Conservation (phyloP, 2,797 vertebrate species). For the Lates japonicus region DNA sequence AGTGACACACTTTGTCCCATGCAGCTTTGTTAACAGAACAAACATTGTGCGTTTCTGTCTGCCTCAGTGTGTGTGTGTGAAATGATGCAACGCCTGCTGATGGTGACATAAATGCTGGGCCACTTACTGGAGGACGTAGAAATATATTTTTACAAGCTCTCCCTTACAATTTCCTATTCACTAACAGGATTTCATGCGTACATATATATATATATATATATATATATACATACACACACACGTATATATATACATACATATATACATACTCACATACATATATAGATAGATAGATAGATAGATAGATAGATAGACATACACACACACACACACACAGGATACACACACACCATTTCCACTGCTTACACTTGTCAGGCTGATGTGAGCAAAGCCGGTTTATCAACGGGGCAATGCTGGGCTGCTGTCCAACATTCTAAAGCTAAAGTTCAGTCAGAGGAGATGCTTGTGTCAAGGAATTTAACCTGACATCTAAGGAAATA, state of each 20-base stretch:
- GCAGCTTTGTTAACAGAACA: slow-evolving; percentile 62
- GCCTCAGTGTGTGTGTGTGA: slow-evolving; percentile 6
- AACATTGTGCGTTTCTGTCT: slow-evolving; percentile 41
- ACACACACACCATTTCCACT: neutral
- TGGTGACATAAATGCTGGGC: slow-evolving; percentile 16
- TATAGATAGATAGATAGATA: too few relatives aligned
- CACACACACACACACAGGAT: too few relatives aligned
- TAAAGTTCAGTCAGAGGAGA: slow-evolving; percentile 11
- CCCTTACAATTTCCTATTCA: slow-evolving; percentile 37
- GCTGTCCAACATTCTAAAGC: neutral
- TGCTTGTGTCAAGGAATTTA: neutral
- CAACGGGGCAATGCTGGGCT: neutral
- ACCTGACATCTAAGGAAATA: too few relatives aligned
- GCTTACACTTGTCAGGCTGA: slow-evolving; percentile 12
- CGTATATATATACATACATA: too few relatives aligned
- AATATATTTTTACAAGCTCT: slow-evolving; percentile 46
- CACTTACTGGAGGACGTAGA: slow-evolving; percentile 14
- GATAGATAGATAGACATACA: too few relatives aligned
- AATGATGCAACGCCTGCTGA: slow-evolving; percentile 47
- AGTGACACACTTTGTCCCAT: slow-evolving; percentile 49
- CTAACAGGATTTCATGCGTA: slow-evolving; percentile 8
- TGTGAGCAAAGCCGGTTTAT: neutral
- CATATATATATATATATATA: too few relatives aligned
- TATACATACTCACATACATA: too few relatives aligned
- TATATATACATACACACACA: too few relatives aligned